Percentiles rank a stretch among this genome's conserved stretches.
phyloP scores from a whole-genome alignment of 2,888 invertebrate genomes.

The Pecten maximus region DNA sequence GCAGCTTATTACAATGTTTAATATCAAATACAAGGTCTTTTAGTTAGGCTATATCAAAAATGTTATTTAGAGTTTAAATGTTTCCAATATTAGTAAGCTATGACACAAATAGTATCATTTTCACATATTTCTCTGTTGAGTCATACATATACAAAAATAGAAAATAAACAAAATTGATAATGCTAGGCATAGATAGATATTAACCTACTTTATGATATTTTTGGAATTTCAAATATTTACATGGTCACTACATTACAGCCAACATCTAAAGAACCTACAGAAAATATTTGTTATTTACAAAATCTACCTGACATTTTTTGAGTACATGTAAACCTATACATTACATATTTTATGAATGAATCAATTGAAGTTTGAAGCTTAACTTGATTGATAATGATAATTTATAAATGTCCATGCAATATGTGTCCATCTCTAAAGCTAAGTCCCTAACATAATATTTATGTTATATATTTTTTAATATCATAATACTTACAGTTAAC shows the following conservation, averaged over 20 bases:
- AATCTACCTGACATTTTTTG: too few relatives aligned
- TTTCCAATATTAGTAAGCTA: neutral
- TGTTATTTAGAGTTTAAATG: neutral
- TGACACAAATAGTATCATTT: slow-evolving; percentile 7
- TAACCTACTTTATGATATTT: neutral
- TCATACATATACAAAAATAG: neutral
- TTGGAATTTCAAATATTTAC: neutral
- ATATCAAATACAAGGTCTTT: neutral
- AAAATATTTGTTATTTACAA: too few relatives aligned
- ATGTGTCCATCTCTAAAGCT: too few relatives aligned
- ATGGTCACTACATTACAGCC: neutral
- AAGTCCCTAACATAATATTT: too few relatives aligned
- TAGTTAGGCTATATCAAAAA: neutral
- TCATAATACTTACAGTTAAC: too few relatives aligned
- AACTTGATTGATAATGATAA: too few relatives aligned
- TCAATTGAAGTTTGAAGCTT: too few relatives aligned
- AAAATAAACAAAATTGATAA: neutral
- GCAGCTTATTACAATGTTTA: neutral
- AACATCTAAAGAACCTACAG: too few relatives aligned
- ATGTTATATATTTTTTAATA: too few relatives aligned
- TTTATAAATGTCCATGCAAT: too few relatives aligned
- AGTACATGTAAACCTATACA: too few relatives aligned
- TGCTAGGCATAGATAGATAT: neutral
- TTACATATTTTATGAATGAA: too few relatives aligned
- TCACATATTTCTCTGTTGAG: neutral